Evolutionary conservation across 2,888 invertebrate genomes (phyloP), one percentile per base, ranked within the genome.

Genomic region (Troides oblongomaculatus): DNA sequence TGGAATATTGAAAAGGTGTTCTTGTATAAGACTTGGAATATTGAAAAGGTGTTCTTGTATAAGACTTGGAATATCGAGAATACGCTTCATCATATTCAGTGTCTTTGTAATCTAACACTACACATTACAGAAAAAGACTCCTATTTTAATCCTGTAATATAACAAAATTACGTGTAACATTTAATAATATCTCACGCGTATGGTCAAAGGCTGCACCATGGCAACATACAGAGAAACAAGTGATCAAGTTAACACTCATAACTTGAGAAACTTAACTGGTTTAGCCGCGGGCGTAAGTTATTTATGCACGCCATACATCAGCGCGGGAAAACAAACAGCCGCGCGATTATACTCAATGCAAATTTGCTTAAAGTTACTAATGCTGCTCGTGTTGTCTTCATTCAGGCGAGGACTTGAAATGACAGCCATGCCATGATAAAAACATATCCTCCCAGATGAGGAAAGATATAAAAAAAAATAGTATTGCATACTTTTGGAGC

Each of bases 291-390:
- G 87, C 87, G 73, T 67, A 66, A 64, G 78, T 88, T 84, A 89
- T 89, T 89, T 88, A 90, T 90, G 87, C 73, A 73, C 70, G 71
- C 83, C 77, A 86, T 90, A 81, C 85, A 86, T 90, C 87, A 90
- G 74, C 68, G 73, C 71, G 70, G 68, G 77, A 79, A 84, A 86
- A 85, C 87, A 86, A 88, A 88, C 85, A 86, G 75, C 72, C 78
- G 72, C 77, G 78, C 82, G 74, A 75, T 77, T 76, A 72, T 74
- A 69, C 69, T 70, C 68, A 72, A 79, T 79, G 81, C 81, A 79
- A 81, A 79, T 76, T 73, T 64, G 70, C 69, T 72, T 79, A 80
- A 80, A 76, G 74, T 72, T 74, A 71, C 70, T 68, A 62, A 66
- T 70, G 30, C 18, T 36, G 50, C 36, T 23, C 56, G 50, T 66